These are phyloP conservation scores for Sebastes umbrosus DNA, from an alignment of 2,797 vertebrate genomes.

Conservation along the genomic window DNA sequence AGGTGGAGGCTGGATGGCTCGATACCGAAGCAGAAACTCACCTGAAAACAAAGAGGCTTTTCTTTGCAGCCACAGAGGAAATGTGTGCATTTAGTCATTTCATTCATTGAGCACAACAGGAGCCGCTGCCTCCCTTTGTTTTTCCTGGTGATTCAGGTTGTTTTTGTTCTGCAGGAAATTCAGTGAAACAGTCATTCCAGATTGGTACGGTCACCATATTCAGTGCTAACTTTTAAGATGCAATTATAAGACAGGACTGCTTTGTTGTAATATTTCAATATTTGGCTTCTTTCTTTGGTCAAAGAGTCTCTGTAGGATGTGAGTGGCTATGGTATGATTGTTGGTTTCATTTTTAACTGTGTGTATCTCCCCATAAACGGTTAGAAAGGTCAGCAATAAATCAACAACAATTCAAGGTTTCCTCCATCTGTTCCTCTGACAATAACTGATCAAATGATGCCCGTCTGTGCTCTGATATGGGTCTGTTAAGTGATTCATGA, in stretches of 20 bases:
- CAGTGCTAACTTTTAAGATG: neutral
- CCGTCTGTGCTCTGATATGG: neutral
- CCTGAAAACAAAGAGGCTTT: slow-evolving; percentile 76
- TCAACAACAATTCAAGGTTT: slow-evolving; percentile 8
- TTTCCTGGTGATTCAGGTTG: slow-evolving; percentile 26
- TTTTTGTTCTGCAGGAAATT: slow-evolving; percentile 36
- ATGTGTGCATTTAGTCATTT: slow-evolving; percentile 49
- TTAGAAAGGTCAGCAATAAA: slow-evolving; percentile 5
- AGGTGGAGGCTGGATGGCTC: slow-evolving; percentile 28
- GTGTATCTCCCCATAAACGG: neutral
- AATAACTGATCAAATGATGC: neutral
- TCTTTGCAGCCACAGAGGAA: slow-evolving; percentile 58
- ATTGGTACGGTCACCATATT: neutral
- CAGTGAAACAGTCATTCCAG: slow-evolving; percentile 20
- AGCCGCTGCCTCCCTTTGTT: slow-evolving; percentile 36
- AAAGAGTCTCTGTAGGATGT: neutral
- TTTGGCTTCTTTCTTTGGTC: neutral
- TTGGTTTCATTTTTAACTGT: neutral
- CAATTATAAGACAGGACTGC: neutral
- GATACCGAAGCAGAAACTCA: slow-evolving; percentile 74
- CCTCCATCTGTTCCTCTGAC: neutral
- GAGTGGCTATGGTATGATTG: neutral
- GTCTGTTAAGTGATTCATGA: neutral
- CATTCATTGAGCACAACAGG: slow-evolving; percentile 39
- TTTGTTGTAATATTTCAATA: neutral